These are phyloP conservation scores for Platerodrilus igneus DNA, from an alignment of 2,888 invertebrate genomes.

Conservation along the genomic window DNA sequence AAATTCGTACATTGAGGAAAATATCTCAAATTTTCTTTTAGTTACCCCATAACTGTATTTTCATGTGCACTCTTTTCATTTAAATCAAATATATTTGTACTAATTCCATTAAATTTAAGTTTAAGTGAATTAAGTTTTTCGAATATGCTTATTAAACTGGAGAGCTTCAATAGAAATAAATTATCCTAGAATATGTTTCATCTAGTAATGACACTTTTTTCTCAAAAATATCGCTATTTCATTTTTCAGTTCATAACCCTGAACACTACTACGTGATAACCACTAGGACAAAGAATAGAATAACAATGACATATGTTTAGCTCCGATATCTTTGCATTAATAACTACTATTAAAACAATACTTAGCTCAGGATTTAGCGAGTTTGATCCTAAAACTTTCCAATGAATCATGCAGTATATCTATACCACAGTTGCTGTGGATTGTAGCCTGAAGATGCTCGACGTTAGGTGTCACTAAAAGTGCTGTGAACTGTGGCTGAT, in stretches of 20 bases:
- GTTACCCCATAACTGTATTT: slow-evolving; percentile 11
- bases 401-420: slow-evolving; percentile 7
- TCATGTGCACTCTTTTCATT: slow-evolving; percentile 5
- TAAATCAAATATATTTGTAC: slow-evolving; percentile 9
- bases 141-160: slow-evolving; percentile 10
- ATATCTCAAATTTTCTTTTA: slow-evolving; percentile 2
- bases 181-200: not conserved
- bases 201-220: not conserved
- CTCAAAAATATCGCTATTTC: slow-evolving; percentile 1
- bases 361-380: slow-evolving; percentile 3
- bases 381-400: slow-evolving; percentile 5
- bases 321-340: slow-evolving; percentile 7
- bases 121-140: slow-evolving; percentile 6
- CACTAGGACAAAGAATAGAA: too few relatives aligned
- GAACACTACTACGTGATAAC: not conserved
- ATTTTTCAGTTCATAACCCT: slow-evolving; percentile 3
- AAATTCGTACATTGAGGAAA: slow-evolving; percentile 1
- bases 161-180: slow-evolving; percentile 9
- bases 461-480: too few relatives aligned
- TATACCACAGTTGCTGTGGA: too few relatives aligned
- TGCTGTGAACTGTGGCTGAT: too few relatives aligned
- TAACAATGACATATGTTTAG: slow-evolving; percentile 4
- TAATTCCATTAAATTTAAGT: slow-evolving; percentile 6
- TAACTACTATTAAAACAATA: slow-evolving; percentile 6
- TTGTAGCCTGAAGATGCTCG: too few relatives aligned